A percentile compares a stretch with the other conserved stretches of the same genome.
phyloP scores from a whole-genome alignment of 1,140 invertebrate genomes.

The Contarinia nasturtii region DNA sequence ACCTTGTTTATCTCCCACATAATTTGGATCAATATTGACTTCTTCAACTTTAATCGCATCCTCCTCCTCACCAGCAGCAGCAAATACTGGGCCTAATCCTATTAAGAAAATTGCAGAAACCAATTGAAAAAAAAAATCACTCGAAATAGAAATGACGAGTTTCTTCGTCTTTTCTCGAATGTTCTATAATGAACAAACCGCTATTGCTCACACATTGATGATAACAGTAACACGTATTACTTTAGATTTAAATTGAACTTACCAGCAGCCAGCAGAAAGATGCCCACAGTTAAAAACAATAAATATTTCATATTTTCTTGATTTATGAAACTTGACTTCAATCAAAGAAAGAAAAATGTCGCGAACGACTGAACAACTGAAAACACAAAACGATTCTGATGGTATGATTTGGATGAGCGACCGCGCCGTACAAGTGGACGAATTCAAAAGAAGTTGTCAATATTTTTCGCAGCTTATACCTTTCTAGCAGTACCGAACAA shows the following conservation, averaged over 20 bases:
- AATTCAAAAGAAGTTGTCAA: not conserved
- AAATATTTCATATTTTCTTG: conserved; percentile 31
- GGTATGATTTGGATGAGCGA: not conserved
- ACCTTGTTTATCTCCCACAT: conserved; percentile 60
- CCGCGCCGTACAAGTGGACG: not conserved
- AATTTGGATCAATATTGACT: conserved; percentile 45
- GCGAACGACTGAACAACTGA: not conserved
- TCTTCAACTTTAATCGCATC: conserved; percentile 37
- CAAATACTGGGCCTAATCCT: conserved; percentile 20
- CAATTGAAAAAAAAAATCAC: conserved; percentile 8
- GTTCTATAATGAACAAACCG: not conserved
- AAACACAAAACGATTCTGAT: not conserved
- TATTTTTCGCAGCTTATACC: not conserved
- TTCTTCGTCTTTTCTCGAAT: too few relatives aligned
- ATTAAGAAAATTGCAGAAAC: too few relatives aligned
- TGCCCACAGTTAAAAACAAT: conserved; percentile 24
- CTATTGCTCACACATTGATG: conserved; percentile 1
- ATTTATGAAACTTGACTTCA: not conserved
- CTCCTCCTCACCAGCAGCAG: conserved; percentile 25
- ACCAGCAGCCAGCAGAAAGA: conserved; percentile 31
- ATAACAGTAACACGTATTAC: conserved; percentile 1
- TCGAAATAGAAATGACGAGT: conserved; percentile 10
- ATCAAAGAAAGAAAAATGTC: not conserved
- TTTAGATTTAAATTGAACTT: conserved; percentile 6
- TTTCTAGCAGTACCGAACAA: not conserved